A percentile compares a stretch with the other conserved stretches of the same genome.
phyloP scores from a whole-genome alignment of 2,797 vertebrate genomes.

The Artibeus lituratus region DNA sequence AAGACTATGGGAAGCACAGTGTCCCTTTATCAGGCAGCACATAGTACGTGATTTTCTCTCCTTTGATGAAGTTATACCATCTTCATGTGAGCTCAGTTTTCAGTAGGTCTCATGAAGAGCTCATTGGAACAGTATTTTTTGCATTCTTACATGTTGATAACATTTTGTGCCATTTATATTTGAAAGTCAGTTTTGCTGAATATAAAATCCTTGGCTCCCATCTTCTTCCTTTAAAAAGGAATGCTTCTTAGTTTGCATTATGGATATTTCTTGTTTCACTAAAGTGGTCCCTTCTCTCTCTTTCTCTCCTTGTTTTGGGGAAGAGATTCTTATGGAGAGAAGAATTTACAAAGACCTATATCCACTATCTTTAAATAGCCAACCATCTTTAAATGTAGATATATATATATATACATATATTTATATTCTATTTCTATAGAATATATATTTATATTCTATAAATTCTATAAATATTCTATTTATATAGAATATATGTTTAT shows the following conservation, averaged over 20 bases:
- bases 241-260: not conserved
- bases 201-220: not conserved
- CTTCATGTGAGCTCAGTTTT: not conserved
- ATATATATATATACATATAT: no score
- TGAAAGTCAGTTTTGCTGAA: slow-evolving; percentile 13
- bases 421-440: no score
- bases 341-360: slow-evolving; percentile 11
- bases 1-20: not conserved
- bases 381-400: not conserved
- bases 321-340: not conserved
- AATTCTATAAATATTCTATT: no score
- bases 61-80: not conserved
- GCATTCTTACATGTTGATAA: not conserved
- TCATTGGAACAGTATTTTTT: slow-evolving; percentile 7
- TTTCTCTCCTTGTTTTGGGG: not conserved
- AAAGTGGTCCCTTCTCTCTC: not conserved
- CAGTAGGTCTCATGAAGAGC: not conserved
- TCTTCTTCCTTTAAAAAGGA: not conserved
- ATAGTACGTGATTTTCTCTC: not conserved
- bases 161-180: not conserved
- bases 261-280: not conserved
- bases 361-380: not conserved
- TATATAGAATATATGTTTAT: no score
- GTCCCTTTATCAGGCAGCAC: not conserved
- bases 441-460: no score